Conservation (phyloP, 2,797 vertebrate genomes). For the Mastacembelus armatus region DNA sequence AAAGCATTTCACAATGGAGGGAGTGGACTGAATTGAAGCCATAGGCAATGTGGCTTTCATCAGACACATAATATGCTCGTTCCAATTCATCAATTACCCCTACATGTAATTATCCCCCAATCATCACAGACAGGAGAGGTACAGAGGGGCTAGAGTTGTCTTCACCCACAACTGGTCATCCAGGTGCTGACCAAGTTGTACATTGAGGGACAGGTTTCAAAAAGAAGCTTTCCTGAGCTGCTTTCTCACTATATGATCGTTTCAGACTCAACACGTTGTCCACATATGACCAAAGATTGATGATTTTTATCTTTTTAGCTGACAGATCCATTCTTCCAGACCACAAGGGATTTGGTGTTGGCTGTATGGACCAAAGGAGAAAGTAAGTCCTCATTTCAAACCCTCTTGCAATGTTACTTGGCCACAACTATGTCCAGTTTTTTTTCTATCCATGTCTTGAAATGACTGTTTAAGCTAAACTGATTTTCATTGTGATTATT, state of each 20-base stretch:
- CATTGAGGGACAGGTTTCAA: conserved; percentile 38
- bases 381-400: conserved; percentile 67
- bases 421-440: conserved; percentile 76
- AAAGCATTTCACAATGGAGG: conserved; percentile 67
- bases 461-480: conserved; percentile 39
- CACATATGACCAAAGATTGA: conserved; percentile 54
- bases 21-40: conserved; percentile 67
- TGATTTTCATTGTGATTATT: conserved; percentile 52
- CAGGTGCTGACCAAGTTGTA: conserved; percentile 53
- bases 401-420: conserved; percentile 67
- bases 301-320: conserved; percentile 72
- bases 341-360: conserved; percentile 72
- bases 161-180: conserved; percentile 49
- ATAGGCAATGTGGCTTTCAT: conserved; percentile 80
- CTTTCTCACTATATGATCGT: conserved; percentile 55
- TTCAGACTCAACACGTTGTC: conserved; percentile 44
- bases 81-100: conserved; percentile 67
- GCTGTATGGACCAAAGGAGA: conserved; percentile 67
- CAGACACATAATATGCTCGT: conserved; percentile 64
- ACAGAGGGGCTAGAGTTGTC: conserved; percentile 37
- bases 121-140: conserved; percentile 52
- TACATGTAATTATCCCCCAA: conserved; percentile 52
- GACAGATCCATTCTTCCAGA: conserved; percentile 76
- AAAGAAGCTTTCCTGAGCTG: conserved; percentile 38
- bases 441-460: conserved; percentile 34